Evolutionary conservation across 1,140 invertebrate species (phyloP), one percentile per base, ranked within the genome.

Genomic region (Trichomalopsis sarcophagae): DNA sequence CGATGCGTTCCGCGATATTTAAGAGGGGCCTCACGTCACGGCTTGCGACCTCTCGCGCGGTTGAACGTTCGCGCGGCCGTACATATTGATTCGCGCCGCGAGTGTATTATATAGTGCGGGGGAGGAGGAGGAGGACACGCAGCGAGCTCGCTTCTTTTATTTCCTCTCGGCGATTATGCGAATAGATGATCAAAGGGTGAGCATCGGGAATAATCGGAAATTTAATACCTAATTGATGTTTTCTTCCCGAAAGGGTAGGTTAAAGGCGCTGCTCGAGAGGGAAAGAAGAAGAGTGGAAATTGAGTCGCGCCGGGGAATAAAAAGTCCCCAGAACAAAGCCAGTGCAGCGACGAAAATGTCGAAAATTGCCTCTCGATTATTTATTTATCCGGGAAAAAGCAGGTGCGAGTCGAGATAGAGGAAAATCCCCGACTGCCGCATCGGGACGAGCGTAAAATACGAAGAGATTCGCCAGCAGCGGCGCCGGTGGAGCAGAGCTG

Each of bases 231-330:
- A 36, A 71, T 23, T 30, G 5, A 50, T 76, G 50, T 76, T 76
- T 50, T 30, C 13, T 27, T 23, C 36, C 7, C 14, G 30, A 55
- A 17, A 36, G 5, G 17, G 27, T 2, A 50, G 68, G 1, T 9
- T 82, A 76, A 76, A 82, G 55, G 68, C 74, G 27, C 40, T 68
- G n/a, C n/a, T n/a, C n/a, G 76, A 27, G 73, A 82, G 40, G 27
- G 55, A 62, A 44, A 76, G 55, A 44, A 76, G 55, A 30, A 66
- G 76, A 82, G 33, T 82, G 71, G 47, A 75, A 84, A 47, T 74
- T 55, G 11, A 82, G 69, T 3, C 27, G 40, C 5, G 44, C 44
- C 11, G 6, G 78, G 62, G 17, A 71, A 78, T 47, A 71, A 74
- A 62, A 74, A 74, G 21, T 0, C 27, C 27, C 27, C 27, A 27